phyloP scores from a whole-genome alignment of 2,888 invertebrate genomes.

The Graphium colonna region DNA sequence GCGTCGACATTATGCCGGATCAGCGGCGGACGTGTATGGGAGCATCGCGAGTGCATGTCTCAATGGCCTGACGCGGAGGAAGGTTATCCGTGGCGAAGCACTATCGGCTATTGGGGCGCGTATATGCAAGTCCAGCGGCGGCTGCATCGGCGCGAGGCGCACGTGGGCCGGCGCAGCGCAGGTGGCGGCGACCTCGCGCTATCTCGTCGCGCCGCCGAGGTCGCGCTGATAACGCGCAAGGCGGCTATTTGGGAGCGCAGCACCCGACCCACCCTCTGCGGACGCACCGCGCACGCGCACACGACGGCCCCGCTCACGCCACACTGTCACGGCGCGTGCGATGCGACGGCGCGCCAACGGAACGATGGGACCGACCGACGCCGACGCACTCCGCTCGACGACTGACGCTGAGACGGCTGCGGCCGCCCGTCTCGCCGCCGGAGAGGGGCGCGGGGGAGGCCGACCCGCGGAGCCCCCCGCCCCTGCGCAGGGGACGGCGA shows the following conservation, averaged over 20 bases:
- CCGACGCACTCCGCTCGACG: conserved; percentile 73
- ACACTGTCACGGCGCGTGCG: conserved; percentile 25
- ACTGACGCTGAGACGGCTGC: conserved; percentile 50
- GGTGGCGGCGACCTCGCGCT: conserved; percentile 76
- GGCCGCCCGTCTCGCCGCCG: conserved; percentile 44
- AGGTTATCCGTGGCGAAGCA: conserved; percentile 12
- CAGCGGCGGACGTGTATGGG: not conserved
- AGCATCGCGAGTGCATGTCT: conserved; percentile 8
- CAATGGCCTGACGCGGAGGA: not conserved
- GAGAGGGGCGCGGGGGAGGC: conserved; percentile 62
- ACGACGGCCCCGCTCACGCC: conserved; percentile 57
- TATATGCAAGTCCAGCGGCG: conserved; percentile 20
- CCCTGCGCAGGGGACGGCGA: conserved; percentile 55
- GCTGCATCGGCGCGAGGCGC: conserved; percentile 44
- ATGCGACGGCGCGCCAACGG: conserved; percentile 30
- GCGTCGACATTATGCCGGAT: conserved; percentile 3
- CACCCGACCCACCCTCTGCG: too few relatives aligned
- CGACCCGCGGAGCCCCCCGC: conserved; percentile 69
- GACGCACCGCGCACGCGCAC: too few relatives aligned
- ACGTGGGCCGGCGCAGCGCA: conserved; percentile 57
- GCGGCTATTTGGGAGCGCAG: conserved; percentile 67
- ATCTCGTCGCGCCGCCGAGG: conserved; percentile 74
- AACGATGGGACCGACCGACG: conserved; percentile 54
- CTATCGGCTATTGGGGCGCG: conserved; percentile 1
- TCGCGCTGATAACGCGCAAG: conserved; percentile 75